Evolutionary conservation across 2,888 invertebrate species (phyloP), one percentile per base, ranked within the genome.

Genomic region (Plebejus melissa): DNA sequence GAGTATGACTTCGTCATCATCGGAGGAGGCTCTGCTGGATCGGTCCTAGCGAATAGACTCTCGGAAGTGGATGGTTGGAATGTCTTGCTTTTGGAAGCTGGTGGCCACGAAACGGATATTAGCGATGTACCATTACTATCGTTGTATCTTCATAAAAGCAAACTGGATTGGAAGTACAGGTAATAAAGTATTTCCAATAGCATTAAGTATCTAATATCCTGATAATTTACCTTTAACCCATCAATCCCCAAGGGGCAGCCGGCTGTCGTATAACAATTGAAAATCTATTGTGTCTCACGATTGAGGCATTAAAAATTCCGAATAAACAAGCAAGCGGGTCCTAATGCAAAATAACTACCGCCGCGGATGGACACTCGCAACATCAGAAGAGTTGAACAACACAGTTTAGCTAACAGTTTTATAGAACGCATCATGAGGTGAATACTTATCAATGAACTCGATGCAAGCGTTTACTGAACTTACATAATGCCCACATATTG

Each of bases 91-190:
- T 83, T 98, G 70, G 98, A 98, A 87, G 98, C 98, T 0, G 98
- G 98, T 11, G 97, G 97, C 0, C 97, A 97, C 80, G 98, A 98
- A 86, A 97, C 97, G 0, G 97, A 97, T 84, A 96, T 97, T 74
- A 96, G 97, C 0, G 98, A 98, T 85, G 97, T 98, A 4, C 98
- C 98, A 0, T 94, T 97, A 74, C 88, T 98, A n/a, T 98, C 98
- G 69, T 87, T 98, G 71, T 98, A 97, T 87, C 94, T 98, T 83
- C 98, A 98, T 88, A 97, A 97, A 83, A 98, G 98, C 86, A 97
- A 97, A 93, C 86, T 98, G 82, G 98, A 98, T 87, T 98, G 98
- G 98, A 97, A 97, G 83, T 98, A 97, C 89, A 95, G 96, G 96
- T 96, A 85, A 85, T 86, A 72, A 28, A 50, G 1, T 46, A 46